Evolutionary conservation across 2,113 vertebrate species (phyloP).

Genomic region (Cathartes aura): DNA sequence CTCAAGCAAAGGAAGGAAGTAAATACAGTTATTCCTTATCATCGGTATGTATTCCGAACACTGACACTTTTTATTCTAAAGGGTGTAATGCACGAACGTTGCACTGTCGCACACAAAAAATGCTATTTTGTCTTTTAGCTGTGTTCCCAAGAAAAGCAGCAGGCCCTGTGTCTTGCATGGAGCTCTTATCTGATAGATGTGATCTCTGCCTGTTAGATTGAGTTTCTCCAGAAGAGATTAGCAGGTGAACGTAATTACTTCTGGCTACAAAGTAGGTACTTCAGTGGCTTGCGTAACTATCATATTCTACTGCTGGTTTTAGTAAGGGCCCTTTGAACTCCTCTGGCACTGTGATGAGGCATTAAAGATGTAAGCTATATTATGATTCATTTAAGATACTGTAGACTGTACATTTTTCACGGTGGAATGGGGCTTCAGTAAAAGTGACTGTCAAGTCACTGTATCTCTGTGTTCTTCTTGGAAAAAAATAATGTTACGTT

Average conservation of each 20-base stretch:
- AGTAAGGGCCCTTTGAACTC: not conserved
- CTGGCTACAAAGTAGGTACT: slow-evolving; percentile 30
- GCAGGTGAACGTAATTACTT: not conserved
- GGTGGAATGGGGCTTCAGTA: not conserved
- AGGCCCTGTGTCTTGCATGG: not conserved
- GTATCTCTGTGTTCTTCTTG: not conserved
- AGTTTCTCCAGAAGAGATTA: slow-evolving; percentile 37
- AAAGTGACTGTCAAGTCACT: not conserved
- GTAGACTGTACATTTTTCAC: not conserved
- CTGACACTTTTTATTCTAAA: not conserved
- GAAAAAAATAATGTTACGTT: rapidly evolving
- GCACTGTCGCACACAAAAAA: rapidly evolving
- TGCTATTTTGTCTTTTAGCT: not conserved
- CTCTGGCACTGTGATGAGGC: not conserved
- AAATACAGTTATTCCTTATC: not conserved
- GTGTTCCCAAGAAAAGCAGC: not conserved
- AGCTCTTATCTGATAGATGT: not conserved
- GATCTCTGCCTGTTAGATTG: not conserved
- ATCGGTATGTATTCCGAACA: not conserved
- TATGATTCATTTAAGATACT: slow-evolving; percentile 11
- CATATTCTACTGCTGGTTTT: not conserved
- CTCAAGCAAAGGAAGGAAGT: not conserved
- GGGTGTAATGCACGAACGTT: not conserved
- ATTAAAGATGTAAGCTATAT: slow-evolving; percentile 30
- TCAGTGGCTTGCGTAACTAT: not conserved